Evolutionary conservation across 2,888 invertebrate genomes (phyloP).

Genomic region (Allolobophora icterica): DNA sequence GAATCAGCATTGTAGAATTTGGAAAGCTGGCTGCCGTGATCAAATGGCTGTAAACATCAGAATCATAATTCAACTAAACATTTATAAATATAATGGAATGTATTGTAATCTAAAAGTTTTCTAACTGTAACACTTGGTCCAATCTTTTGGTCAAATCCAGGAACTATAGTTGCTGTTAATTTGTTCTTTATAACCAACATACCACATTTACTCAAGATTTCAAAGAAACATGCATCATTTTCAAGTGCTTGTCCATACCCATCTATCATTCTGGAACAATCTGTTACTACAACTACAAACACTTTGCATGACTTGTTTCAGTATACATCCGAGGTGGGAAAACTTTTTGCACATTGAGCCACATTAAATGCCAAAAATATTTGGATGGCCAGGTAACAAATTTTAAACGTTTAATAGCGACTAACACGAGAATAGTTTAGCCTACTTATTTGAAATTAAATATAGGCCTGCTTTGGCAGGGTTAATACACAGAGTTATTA

Average conservation of each 20-base stretch:
- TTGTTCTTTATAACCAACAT: too few relatives aligned
- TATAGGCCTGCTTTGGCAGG: too few relatives aligned
- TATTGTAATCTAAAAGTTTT: not conserved
- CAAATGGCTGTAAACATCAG: constrained; percentile 77
- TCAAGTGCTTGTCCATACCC: too few relatives aligned
- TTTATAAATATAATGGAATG: not conserved
- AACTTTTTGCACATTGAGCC: too few relatives aligned
- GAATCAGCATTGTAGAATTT: constrained; percentile 88
- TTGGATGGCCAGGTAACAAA: too few relatives aligned
- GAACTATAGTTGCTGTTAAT: not conserved
- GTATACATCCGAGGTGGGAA: not conserved
- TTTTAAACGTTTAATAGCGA: too few relatives aligned
- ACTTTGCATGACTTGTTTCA: not conserved
- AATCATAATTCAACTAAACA: not conserved
- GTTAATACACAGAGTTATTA: too few relatives aligned
- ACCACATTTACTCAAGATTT: too few relatives aligned
- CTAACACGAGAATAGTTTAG: too few relatives aligned
- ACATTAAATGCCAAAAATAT: not conserved
- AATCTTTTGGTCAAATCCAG: not conserved
- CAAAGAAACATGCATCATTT: too few relatives aligned
- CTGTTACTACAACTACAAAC: not conserved
- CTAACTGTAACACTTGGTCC: not conserved
- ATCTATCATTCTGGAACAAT: too few relatives aligned
- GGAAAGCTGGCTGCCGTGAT: constrained; percentile 85
- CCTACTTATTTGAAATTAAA: too few relatives aligned